Conservation (phyloP, 2,113 vertebrate species). For the Butorides virescens region DNA sequence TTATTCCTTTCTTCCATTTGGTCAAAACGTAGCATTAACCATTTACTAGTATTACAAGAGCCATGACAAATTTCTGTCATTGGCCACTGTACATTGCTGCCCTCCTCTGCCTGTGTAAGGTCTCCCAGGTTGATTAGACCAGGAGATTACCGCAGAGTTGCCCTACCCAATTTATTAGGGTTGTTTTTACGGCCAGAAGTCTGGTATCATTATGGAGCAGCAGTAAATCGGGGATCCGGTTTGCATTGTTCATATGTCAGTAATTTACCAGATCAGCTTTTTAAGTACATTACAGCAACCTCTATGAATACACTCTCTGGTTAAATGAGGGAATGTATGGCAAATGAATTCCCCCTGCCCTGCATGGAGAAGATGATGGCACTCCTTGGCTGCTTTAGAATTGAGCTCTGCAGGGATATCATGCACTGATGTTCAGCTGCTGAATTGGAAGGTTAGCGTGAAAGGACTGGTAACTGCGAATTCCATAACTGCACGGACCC, state of each 20-base stretch:
- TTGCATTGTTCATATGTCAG: background rate
- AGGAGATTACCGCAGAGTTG: background rate
- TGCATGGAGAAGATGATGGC: background rate
- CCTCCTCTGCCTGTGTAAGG: background rate
- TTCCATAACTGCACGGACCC: background rate
- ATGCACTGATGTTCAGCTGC: background rate
- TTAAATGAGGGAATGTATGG: background rate
- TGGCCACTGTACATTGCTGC: background rate
- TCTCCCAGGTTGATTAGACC: background rate
- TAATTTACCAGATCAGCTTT: background rate
- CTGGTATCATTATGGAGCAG: background rate
- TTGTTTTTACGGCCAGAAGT: background rate
- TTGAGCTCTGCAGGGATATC: background rate
- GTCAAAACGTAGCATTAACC: background rate
- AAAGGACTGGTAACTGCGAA: background rate
- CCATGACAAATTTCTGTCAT: background rate
- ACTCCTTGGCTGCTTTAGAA: background rate
- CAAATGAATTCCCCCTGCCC: background rate
- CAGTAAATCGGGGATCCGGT: background rate
- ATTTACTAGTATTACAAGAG: background rate
- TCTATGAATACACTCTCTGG: background rate
- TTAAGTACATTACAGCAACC: background rate
- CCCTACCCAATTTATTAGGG: background rate
- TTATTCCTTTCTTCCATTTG: background rate
- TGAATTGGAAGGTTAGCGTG: background rate